Conservation (phyloP, 1,140 invertebrate genomes). For the Papilio dardanus region DNA sequence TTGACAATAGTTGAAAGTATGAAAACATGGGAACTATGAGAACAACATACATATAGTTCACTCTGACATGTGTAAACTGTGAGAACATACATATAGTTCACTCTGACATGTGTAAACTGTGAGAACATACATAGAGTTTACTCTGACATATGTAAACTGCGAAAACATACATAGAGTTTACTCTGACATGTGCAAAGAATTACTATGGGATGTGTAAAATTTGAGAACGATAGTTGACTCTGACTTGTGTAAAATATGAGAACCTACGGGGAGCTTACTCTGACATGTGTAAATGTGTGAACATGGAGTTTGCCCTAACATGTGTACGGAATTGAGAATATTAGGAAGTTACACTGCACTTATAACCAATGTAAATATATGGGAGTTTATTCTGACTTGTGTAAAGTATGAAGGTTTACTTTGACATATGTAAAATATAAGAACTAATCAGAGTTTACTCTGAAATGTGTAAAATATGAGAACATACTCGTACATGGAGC, state of each 20-base stretch:
- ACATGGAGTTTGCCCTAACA: not conserved
- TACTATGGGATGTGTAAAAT: too few species aligned
- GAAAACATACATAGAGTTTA: not conserved
- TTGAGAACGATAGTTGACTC: not conserved
- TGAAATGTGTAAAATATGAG: not conserved
- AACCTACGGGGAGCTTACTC: not conserved
- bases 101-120: not conserved
- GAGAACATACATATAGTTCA: not conserved
- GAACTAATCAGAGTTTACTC: not conserved
- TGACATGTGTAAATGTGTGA: not conserved
- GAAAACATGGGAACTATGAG: too few species aligned
- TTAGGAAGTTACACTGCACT: not conserved
- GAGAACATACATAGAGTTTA: not conserved
- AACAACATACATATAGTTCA: not conserved
- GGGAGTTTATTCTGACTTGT: not conserved
- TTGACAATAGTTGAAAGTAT: not conserved
- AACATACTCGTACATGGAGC: not conserved
- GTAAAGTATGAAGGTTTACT: not conserved
- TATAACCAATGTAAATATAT: too few species aligned
- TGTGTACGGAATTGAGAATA: not conserved
- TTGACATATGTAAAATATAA: not conserved
- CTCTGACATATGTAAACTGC: not conserved
- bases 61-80: slow-evolving; percentile 1
- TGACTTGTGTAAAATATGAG: not conserved
- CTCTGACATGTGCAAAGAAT: not conserved